Evolutionary conservation across 1,140 invertebrate species (phyloP).

Genomic region (Drosophila yakuba): DNA sequence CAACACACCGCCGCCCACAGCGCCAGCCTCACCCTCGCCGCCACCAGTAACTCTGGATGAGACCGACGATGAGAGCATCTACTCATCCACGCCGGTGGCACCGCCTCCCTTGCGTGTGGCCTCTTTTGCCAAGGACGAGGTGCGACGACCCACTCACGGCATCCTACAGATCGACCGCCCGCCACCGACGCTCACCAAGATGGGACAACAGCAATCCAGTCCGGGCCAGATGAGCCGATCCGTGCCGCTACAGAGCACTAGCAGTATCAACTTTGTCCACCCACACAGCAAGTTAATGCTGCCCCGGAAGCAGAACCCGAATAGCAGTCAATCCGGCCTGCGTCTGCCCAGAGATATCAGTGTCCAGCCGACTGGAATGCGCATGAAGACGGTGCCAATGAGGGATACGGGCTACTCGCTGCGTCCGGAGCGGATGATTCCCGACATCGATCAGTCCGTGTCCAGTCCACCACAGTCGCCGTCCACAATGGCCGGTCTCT

Average conservation of each 20-base stretch:
- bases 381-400: constrained; percentile 66
- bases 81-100: constrained; percentile 19
- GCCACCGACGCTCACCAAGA: constrained; percentile 26
- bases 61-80: background rate
- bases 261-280: constrained; percentile 67
- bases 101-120: constrained; percentile 63
- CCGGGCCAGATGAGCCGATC: constrained; percentile 27
- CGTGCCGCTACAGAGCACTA: constrained; percentile 59
- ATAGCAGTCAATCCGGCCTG: constrained; percentile 10
- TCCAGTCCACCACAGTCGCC: constrained; percentile 66
- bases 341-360: constrained; percentile 57
- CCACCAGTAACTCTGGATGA: constrained; percentile 21
- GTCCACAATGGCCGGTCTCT: constrained; percentile 17
- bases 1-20: constrained; percentile 65
- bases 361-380: constrained; percentile 50
- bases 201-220: constrained; percentile 1
- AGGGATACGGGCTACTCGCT: constrained; percentile 67
- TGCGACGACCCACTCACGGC: constrained; percentile 41
- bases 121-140: constrained; percentile 41
- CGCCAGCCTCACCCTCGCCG: constrained; percentile 67
- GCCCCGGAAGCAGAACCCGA: constrained; percentile 50
- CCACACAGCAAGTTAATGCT: constrained; percentile 66
- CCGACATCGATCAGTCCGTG: constrained; percentile 58
- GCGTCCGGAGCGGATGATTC: constrained; percentile 69
- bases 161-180: constrained; percentile 65